Evolutionary conservation across 2,113 vertebrate species (phyloP).

Genomic region (Lophotis ruficrista): DNA sequence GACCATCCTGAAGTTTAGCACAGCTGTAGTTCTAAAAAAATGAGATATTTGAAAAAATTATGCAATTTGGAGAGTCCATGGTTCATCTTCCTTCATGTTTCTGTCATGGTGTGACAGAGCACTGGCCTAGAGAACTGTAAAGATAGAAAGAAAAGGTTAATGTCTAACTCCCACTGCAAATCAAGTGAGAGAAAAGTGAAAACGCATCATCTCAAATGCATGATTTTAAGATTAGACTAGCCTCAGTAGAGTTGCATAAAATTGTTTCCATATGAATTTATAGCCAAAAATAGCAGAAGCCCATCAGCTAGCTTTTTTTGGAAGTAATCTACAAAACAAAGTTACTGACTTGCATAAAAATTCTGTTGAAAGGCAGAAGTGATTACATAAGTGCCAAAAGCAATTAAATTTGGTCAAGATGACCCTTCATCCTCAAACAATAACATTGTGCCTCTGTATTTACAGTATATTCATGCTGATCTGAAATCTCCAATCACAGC

Average conservation of each 20-base stretch:
- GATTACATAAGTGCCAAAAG: not conserved
- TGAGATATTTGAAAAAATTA: not conserved
- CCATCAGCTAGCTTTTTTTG: not conserved
- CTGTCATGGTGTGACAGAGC: not conserved
- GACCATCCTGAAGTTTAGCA: not conserved
- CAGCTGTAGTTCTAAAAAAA: not conserved
- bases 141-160: not conserved
- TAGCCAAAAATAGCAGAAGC: not conserved
- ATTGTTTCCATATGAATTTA: not conserved
- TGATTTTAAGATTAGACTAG: not conserved
- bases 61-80: not conserved
- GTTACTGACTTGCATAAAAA: not conserved
- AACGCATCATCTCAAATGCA: not conserved
- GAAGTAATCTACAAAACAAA: not conserved
- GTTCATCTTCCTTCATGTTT: not conserved
- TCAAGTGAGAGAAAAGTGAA: not conserved
- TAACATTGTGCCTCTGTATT: not conserved
- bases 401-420: not conserved
- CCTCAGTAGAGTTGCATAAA: not conserved
- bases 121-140: not conserved
- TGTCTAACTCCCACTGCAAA: not conserved
- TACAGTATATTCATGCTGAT: not conserved
- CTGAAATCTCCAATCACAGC: not conserved
- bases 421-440: not conserved
- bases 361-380: not conserved